Evolutionary conservation across 2,797 vertebrate species (phyloP), one percentile per base, ranked within the genome.

Genomic region (Malacoraja senta): DNA sequence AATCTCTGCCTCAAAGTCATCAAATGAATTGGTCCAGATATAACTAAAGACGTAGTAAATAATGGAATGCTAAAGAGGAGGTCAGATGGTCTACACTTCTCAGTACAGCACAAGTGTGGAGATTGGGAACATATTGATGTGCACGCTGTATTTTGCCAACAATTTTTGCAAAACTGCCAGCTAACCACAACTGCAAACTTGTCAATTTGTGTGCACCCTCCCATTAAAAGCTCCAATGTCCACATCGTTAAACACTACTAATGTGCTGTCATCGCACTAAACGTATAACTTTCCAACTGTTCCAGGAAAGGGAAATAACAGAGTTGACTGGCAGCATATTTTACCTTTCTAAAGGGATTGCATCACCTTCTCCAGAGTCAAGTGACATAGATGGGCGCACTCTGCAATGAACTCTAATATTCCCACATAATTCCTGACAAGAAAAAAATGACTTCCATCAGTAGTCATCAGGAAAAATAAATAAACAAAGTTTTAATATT

Each of bases 361-460:
- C 93, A 79, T 93, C 79, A 0, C 94, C 94, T 77, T 93, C 93
- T 90, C 94, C 93, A 19, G 93, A 68, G 94, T 98, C 97, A 63
- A 97, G 96, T 10, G 95, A 96, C 0, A 98, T 94, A 76, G 96
- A 68, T 0, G 97, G 98, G 24, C 97, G 96, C 71, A 98, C 95
- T 68, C 97, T 96, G 93, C 98, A 98, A 96, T 98, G 97, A 38
- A 98, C 97, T 93, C 97, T 94, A 94, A 98, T 97, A 94, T 97
- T 98, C 58, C 97, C 97, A 94, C 96, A 96, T 93, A 98, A 93
- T 95, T 98, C 98, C 98, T 98, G 93, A 0, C 93, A 94, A 32
- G 76, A 71, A 72, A 93, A 32, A 93, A 32, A 93, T 63, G 61
- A 19, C 38, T 81, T 81, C 19, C 13, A 32, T 83, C 19, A 88